Evolutionary conservation across 2,888 invertebrate species (phyloP).

Genomic region (Orchestes rusci): DNA sequence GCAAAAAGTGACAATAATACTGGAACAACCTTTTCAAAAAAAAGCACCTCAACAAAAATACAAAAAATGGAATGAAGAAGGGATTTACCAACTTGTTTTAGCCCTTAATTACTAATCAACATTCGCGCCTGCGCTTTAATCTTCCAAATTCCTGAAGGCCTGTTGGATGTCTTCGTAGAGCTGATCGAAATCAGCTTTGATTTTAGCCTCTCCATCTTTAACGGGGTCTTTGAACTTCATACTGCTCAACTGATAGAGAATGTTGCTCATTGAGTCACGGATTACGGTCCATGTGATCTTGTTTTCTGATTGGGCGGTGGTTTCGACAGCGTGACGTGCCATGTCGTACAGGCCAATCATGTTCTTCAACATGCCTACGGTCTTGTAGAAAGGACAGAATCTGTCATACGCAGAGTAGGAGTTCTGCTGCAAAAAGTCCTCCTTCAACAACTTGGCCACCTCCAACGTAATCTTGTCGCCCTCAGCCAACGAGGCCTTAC

Average conservation of each 20-base stretch:
- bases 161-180: slow-evolving; percentile 94
- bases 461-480: slow-evolving; percentile 99
- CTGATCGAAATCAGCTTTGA: slow-evolving; percentile 95
- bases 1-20: too few relatives aligned
- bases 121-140: too few relatives aligned
- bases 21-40: too few relatives aligned
- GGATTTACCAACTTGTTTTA: too few relatives aligned
- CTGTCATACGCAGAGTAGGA: slow-evolving; percentile 89
- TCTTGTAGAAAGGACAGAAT: slow-evolving; percentile 26
- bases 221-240: slow-evolving; percentile 99
- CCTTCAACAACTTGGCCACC: slow-evolving; percentile 95
- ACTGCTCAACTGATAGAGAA: slow-evolving; percentile 93
- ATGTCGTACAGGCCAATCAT: slow-evolving; percentile 98
- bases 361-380: slow-evolving; percentile 87
- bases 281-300: slow-evolving; percentile 98
- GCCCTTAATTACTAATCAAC: too few relatives aligned
- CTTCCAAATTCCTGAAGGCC: slow-evolving; percentile 97
- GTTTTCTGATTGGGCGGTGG: slow-evolving; percentile 97
- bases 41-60: too few relatives aligned
- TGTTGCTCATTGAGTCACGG: slow-evolving; percentile 92
- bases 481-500: slow-evolving; percentile 97
- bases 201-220: slow-evolving; percentile 96
- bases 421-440: slow-evolving; percentile 99
- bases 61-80: too few relatives aligned
- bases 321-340: slow-evolving; percentile 95